These are phyloP conservation scores for Eulimnadia texana DNA, from an alignment of 1,140 invertebrate genomes.

Conservation along the genomic window DNA sequence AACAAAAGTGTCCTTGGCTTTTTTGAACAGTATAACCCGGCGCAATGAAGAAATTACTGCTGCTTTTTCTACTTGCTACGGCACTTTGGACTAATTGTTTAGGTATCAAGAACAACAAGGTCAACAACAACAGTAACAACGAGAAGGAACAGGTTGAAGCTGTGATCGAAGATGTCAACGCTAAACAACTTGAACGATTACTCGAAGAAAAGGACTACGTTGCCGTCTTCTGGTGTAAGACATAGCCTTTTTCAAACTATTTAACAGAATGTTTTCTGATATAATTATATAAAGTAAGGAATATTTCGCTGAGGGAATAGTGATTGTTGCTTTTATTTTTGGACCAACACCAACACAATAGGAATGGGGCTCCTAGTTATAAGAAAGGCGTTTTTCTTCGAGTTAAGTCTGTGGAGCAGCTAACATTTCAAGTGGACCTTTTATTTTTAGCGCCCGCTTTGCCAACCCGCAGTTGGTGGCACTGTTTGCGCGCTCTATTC, in stretches of 20 bases:
- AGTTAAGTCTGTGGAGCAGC: too few species aligned
- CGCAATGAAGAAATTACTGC: neutral
- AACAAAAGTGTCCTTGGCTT: too few species aligned
- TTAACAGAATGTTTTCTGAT: neutral
- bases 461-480: too few species aligned
- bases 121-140: constrained; percentile 16
- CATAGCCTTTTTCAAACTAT: constrained; percentile 25
- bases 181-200: constrained; percentile 74
- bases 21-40: too few species aligned
- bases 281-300: too few species aligned
- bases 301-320: too few species aligned
- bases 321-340: too few species aligned
- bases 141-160: constrained; percentile 38
- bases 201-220: constrained; percentile 81
- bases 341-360: too few species aligned
- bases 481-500: neutral
- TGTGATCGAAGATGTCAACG: constrained; percentile 79
- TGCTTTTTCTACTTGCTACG: neutral
- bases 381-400: too few species aligned
- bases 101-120: neutral
- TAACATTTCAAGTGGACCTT: neutral
- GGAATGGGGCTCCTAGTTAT: too few species aligned
- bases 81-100: neutral
- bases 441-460: neutral
- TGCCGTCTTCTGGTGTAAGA: constrained; percentile 93